Conservation (phyloP, 2,113 vertebrate genomes). For the Cavia aperea region DNA sequence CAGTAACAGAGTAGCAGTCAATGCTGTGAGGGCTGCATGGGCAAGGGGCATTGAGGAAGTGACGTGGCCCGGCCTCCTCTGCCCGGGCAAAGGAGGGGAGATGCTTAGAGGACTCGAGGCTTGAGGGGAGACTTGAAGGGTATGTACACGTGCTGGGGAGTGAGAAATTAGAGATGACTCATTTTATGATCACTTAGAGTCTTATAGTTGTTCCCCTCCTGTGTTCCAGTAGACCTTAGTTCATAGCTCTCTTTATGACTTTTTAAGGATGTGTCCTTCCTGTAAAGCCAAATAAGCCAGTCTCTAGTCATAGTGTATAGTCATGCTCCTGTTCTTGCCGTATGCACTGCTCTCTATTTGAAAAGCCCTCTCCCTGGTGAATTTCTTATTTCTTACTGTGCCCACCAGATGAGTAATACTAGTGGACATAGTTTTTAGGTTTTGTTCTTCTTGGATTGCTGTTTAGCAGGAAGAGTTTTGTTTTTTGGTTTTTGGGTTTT, state of each 20-base stretch:
- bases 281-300: conserved; percentile 9
- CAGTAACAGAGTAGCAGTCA: neutral
- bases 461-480: conserved; percentile 15
- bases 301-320: neutral
- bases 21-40: neutral
- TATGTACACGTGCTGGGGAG: neutral
- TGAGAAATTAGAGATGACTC: neutral
- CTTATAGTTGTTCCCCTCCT: neutral
- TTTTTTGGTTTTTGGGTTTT: neutral
- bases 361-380: neutral
- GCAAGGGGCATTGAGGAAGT: neutral
- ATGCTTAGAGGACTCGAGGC: neutral
- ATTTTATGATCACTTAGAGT: neutral
- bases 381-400: conserved; percentile 8
- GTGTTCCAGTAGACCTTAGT: neutral
- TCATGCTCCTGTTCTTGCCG: neutral
- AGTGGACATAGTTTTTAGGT: neutral
- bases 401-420: neutral
- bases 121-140: conserved; percentile 7
- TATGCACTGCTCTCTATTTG: neutral
- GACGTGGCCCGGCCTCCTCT: neutral
- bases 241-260: neutral
- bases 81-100: neutral
- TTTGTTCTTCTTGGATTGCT: conserved; percentile 6
- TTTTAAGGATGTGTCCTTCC: neutral